A percentile compares a stretch with the other conserved stretches of the same genome.
These are phyloP conservation scores for Canis aureus DNA, from an alignment of 2,113 vertebrate species.

Conservation along the genomic window DNA sequence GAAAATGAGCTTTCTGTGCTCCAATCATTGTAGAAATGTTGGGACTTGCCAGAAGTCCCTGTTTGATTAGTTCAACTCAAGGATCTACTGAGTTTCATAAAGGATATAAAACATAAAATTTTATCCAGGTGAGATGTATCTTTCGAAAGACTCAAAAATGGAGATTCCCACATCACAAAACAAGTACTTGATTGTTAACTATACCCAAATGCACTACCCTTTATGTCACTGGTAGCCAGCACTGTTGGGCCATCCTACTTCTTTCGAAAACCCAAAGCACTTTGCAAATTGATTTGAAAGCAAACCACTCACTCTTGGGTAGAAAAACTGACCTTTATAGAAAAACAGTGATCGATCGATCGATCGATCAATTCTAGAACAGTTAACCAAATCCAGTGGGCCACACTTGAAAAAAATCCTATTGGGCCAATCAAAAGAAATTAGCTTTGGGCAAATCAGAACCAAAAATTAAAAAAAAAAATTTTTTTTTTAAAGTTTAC, in stretches of 20 bases:
- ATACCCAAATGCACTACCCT: neutral
- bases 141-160: slow-evolving; percentile 36
- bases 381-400: slow-evolving; percentile 22
- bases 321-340: slow-evolving; percentile 1
- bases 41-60: slow-evolving; percentile 20
- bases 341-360: neutral
- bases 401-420: neutral
- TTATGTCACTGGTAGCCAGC: neutral
- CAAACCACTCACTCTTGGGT: slow-evolving; percentile 17
- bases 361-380: neutral
- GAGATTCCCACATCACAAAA: neutral
- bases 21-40: neutral
- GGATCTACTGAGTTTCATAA: slow-evolving; percentile 35
- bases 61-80: slow-evolving; percentile 44
- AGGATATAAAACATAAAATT: slow-evolving; percentile 43
- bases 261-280: slow-evolving; percentile 39
- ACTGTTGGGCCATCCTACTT: neutral
- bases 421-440: slow-evolving; percentile 17
- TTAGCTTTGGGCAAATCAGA: slow-evolving; percentile 34
- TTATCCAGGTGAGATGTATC: slow-evolving; percentile 4
- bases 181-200: slow-evolving; percentile 14
- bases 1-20: slow-evolving; percentile 49
- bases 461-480: neutral
- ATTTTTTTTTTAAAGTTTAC: neutral
- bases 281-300: slow-evolving; percentile 40